Percentiles rank a stretch among this genome's conserved stretches.
These are phyloP conservation scores for Rotaria magnacalcarata DNA, from an alignment of 2,888 invertebrate species.

Conservation along the genomic window DNA sequence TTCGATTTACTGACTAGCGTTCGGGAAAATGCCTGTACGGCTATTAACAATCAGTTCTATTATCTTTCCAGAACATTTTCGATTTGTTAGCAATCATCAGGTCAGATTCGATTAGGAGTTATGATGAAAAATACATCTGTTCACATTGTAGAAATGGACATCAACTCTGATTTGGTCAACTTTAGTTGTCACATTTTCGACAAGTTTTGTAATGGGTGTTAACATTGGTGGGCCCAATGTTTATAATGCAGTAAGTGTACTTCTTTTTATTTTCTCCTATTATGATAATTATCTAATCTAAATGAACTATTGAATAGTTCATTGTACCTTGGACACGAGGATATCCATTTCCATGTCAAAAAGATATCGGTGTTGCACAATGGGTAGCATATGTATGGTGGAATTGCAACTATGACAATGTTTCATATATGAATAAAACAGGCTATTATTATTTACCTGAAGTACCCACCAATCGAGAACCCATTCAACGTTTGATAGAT, in stretches of 20 bases:
- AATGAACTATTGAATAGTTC: background rate
- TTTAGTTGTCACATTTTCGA: background rate
- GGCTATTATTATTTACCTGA: background rate
- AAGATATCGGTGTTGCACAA: background rate
- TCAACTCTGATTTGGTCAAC: background rate
- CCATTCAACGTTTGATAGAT: background rate
- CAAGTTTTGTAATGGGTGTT: conserved; percentile 10
- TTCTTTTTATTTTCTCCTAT: no score
- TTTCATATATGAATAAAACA: background rate
- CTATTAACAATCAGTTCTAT: no score
- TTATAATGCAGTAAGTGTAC: background rate
- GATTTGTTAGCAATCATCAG: no score
- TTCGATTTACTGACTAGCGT: no score
- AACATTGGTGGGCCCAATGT: background rate
- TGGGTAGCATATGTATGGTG: background rate
- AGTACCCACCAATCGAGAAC: background rate
- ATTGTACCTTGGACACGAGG: background rate
- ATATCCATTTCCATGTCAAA: background rate
- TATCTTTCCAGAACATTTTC: no score
- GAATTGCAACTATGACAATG: background rate
- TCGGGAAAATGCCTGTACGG: no score
- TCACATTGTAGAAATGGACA: background rate
- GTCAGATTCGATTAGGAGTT: no score
- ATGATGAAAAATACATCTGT: no score
- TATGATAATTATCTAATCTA: no score